These are phyloP conservation scores for Scaptomyza reducta DNA, from an alignment of 2,888 invertebrate genomes.

Conservation along the genomic window DNA sequence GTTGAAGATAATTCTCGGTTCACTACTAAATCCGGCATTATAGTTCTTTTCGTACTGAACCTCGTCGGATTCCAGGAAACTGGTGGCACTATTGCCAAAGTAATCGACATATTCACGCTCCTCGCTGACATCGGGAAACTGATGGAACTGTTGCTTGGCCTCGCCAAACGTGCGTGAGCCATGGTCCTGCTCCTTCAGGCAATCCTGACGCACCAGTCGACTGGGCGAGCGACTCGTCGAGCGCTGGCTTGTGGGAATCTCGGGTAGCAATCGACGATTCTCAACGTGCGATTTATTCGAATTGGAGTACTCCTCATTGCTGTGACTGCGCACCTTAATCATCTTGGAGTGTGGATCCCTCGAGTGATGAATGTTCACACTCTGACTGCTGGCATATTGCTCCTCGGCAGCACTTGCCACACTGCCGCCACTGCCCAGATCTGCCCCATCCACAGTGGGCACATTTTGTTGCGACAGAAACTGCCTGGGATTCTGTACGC, in stretches of 20 bases:
- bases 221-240: constrained; percentile 79
- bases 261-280: constrained; percentile 81
- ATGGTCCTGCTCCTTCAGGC: constrained; percentile 82
- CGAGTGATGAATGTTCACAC: constrained; percentile 81
- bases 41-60: constrained; percentile 82
- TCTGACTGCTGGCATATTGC: constrained; percentile 83
- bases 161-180: constrained; percentile 81
- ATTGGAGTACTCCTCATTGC: constrained; percentile 84
- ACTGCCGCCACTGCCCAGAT: constrained; percentile 69
- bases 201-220: constrained; percentile 82
- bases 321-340: constrained; percentile 84
- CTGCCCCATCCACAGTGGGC: constrained; percentile 79
- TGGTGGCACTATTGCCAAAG: constrained; percentile 78
- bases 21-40: constrained; percentile 81
- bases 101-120: constrained; percentile 81
- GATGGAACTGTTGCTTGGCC: constrained; percentile 82
- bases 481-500: constrained; percentile 80
- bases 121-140: constrained; percentile 80
- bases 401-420: constrained; percentile 67
- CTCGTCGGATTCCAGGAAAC: constrained; percentile 82
- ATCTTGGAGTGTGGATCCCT: constrained; percentile 82
- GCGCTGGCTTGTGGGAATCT: constrained; percentile 78
- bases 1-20: constrained; percentile 82
- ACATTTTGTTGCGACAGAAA: constrained; percentile 84
- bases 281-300: constrained; percentile 74